Percentiles rank a stretch among this genome's conserved stretches.
phyloP scores from a whole-genome alignment of 2,888 invertebrate species.

The Pachycephus smyrnensis region DNA sequence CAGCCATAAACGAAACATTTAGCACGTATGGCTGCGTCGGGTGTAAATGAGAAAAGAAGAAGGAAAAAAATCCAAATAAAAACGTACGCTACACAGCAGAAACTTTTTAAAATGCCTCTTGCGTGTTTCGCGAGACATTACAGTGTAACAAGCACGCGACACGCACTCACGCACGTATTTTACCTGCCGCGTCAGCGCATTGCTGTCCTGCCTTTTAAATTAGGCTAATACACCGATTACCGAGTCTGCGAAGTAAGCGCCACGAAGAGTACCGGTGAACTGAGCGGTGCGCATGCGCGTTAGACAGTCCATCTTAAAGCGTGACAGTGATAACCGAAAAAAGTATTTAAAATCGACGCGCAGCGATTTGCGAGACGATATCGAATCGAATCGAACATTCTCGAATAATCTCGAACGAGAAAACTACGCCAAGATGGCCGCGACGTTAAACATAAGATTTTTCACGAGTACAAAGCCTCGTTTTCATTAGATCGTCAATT shows the following conservation, averaged over 20 bases:
- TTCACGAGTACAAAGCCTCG: not conserved
- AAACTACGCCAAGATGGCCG: not conserved
- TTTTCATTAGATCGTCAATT: not conserved
- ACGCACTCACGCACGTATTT: conserved; percentile 2
- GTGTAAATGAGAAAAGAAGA: not conserved
- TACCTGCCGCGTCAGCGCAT: conserved; percentile 23
- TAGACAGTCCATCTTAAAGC: not conserved
- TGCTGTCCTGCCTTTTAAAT: conserved; percentile 22
- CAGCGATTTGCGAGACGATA: not conserved
- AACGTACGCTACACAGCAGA: not conserved
- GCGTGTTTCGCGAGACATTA: not conserved
- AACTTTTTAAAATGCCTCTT: not conserved
- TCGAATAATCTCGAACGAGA: not conserved
- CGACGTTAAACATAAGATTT: not conserved
- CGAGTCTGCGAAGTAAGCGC: not conserved
- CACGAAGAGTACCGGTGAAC: not conserved
- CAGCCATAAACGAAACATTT: not conserved
- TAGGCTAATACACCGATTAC: conserved; percentile 20
- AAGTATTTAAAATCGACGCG: not conserved
- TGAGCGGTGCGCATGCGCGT: not conserved
- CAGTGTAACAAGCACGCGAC: not conserved
- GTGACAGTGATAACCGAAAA: not conserved
- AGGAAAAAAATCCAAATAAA: too few species aligned
- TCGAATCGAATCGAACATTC: not conserved
- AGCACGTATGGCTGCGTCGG: not conserved